Base-by-base conservation (phyloP, 2,888 invertebrate genomes). In the Luperina nickerlii region DNA sequence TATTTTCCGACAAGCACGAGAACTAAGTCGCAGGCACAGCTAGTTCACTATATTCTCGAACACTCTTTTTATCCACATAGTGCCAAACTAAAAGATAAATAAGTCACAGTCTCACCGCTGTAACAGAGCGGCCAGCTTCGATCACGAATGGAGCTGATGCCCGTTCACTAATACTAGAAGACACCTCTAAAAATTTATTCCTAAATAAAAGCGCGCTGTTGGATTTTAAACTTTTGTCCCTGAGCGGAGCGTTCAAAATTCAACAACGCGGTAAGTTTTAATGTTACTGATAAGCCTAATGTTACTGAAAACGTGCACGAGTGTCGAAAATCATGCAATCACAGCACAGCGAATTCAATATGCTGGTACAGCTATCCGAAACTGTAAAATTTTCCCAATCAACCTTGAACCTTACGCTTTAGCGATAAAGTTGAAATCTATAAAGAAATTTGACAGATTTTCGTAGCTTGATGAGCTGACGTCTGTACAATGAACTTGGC, bases 401-500 rank as follows among this genome's bases (percentile, higher is more conserved):
- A 38, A 38, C 38, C 38, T 38, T 38, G 38, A 38, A 38, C 38
- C 38, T 38, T 38, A 38, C 38, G 38, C 2, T 38, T 38, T 38
- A 38, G 38, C 38, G 38, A 38, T 38, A 38, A 38, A 38, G 38
- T 38, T 38, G 38, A 38, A 38, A 38, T 3, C 38, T 38, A 4
- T 38, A 38, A 38, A 38, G 38, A 38, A 38, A 38, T n/a, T n/a
- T n/a, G 38, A 38, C 38, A 38, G 2, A 38, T 38, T 38, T 2
- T 38, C 2, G 38, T 42, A 42, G 42, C 42, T 42, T 42, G 42
- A 42, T 42, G 42, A 7, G 42, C 42, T 42, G 42, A 7, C 42
- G 42, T 42, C 42, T 42, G 42, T 42, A 42, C 87, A 82, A 81
- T 89, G 81, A 87, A 82, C 87, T 84, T 66, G 8, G 51, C 11